Base-by-base conservation (phyloP, 35 echinoderm and acorn worm species). In the Ptychodera flava region DNA sequence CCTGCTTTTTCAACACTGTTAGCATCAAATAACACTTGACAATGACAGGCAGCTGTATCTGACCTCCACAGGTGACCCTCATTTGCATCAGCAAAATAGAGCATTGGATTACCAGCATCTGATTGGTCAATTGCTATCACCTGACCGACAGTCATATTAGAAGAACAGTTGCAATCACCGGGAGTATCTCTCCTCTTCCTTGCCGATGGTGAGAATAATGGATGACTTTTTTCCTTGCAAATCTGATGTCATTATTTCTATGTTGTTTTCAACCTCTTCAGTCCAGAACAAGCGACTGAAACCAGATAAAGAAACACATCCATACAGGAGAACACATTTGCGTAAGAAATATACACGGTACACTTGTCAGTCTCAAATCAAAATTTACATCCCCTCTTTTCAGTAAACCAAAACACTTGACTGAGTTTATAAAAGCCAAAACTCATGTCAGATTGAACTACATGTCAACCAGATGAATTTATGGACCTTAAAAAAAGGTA, bases 41-140 rank as follows among this genome's bases (percentile, higher is more conserved):
- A 92, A 35, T 90, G 87, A 80, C 94, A 96, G 78, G 88, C 91
- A 29, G 80, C 85, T 31, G 86, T 32, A 78, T 96, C 94, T 36
- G 88, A 85, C 14, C 75, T 85, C 90, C 88, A 90, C 0, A 96
- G 34, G 84, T 92, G 76, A 64, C 85, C 77, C 15, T 36, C 77
- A 15, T 31, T 37, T 78, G 16, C 16, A 78, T 86, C 88, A 1
- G 38, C 85, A 36, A 84, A 96, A 33, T 88, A 96, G 15, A 96
- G 10, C 14, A 28, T 53, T 22, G 30, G 15, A 31, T 82, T 80
- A 79, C 37, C 35, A n/a, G 78, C 33, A 80, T 90, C 45, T 28
- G 91, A 89, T 16, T 38, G 78, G 86, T 96, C 94, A 37, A 96
- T 77, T 16, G 85, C 88, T 29, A 96, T 78, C 0, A 78, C 87